Evolutionary conservation across 1,140 invertebrate species (phyloP), one percentile per base, ranked within the genome.

Genomic region (Antheraea mylitta): DNA sequence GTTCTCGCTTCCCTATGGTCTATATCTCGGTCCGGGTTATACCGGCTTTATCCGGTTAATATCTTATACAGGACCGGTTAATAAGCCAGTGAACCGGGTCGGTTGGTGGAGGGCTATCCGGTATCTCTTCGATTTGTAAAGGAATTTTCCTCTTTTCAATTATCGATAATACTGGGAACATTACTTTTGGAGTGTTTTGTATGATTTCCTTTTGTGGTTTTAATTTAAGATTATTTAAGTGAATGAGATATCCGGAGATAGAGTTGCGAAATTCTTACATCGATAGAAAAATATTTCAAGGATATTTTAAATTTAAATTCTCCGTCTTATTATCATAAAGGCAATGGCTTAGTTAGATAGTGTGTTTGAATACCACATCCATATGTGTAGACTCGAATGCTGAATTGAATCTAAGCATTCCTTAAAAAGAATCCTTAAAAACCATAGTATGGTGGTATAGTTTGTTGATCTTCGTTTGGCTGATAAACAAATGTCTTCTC

Each of bases 11-110:
- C 16, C 0, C 45, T 53, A 13, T 53, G 45, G 45, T 53, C 16
- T 53, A 53, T 53, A 53, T 53, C 45, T 53, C 45, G 7, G 16
- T n/a, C 45, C 45, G 45, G 61, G 62, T 37, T 48, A 68, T 71
- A 45, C 66, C 64, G 70, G 66, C 64, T 71, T 70, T 60, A 71
- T 71, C 66, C 70, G 61, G 61, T 71, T 67, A 71, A 71, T 71
- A 71, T 71, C 64, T 67, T 64, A 71, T 42, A 64, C 59, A 53
- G 58, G 45, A 65, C 48, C 62, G 48, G 62, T 65, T 64, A 45
- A 65, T 69, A 58, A 65, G 66, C 45, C 45, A 53, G 45, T 53
- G 45, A 53, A 53, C 45, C 45, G 45, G 45, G 45, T 53, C 45
- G 45, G 45, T 16, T 16, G 16, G 45, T 16, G 13, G 11, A 53